Evolutionary conservation across 1,140 invertebrate genomes (phyloP).

Genomic region (Bombus vancouverensis): DNA sequence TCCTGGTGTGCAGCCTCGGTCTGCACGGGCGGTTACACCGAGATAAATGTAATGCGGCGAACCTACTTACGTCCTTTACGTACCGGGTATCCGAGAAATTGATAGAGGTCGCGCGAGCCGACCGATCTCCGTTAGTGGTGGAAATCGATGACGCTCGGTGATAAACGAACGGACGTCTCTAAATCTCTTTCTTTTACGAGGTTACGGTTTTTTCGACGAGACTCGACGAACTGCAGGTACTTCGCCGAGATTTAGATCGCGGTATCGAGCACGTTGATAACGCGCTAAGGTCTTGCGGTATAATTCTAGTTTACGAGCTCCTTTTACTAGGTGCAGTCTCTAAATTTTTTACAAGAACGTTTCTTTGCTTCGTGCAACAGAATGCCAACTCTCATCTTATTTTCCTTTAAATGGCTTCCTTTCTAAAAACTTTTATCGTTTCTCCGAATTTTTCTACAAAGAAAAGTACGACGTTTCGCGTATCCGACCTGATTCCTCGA

Average conservation of each 20-base stretch:
- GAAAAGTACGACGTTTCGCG: background rate
- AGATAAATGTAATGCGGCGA: conserved; percentile 67
- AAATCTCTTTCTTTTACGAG: background rate
- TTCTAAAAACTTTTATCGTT: background rate
- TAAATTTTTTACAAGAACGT: background rate
- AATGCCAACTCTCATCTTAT: too few species aligned
- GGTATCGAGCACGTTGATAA: background rate
- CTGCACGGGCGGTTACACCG: conserved; percentile 61
- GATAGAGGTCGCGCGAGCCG: conserved; percentile 22
- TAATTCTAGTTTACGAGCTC: background rate
- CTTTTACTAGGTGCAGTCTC: background rate
- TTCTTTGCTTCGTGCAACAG: background rate
- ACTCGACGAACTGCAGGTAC: background rate
- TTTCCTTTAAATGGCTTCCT: background rate
- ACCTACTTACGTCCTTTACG: conserved; percentile 61
- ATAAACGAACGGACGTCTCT: background rate
- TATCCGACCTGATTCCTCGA: background rate
- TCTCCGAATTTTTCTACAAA: background rate
- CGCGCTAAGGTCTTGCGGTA: background rate
- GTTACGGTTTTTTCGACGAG: background rate
- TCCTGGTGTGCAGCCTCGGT: conserved; percentile 61
- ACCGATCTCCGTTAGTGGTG: background rate
- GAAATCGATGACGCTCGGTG: conserved; percentile 5
- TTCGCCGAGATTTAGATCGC: background rate
- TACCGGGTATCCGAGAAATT: conserved; percentile 61